These are phyloP conservation scores for Perdita meconis DNA, from an alignment of 2,888 invertebrate species.

Conservation along the genomic window DNA sequence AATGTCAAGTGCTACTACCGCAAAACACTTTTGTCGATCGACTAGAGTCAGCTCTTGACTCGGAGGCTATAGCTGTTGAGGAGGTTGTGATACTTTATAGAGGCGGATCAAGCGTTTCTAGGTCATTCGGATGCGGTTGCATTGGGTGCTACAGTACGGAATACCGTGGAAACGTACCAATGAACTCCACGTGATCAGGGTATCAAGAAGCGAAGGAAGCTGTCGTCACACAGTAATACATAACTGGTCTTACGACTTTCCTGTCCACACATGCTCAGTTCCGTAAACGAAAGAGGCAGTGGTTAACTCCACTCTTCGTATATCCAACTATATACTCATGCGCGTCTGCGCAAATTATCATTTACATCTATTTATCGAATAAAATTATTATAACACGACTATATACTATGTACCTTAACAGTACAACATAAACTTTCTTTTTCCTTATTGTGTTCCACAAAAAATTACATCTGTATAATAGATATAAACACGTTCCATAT, in stretches of 20 bases:
- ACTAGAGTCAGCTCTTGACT: slow-evolving; percentile 79
- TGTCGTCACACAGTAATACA: neutral
- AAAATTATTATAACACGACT: too few species aligned
- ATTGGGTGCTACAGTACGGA: slow-evolving; percentile 75
- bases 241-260: slow-evolving; percentile 14
- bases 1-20: slow-evolving; percentile 61
- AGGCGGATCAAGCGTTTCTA: slow-evolving; percentile 61
- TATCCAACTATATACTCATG: too few species aligned
- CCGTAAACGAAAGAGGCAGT: slow-evolving; percentile 15
- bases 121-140: slow-evolving; percentile 71
- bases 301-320: too few species aligned
- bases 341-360: too few species aligned
- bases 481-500: too few species aligned
- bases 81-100: slow-evolving; percentile 46
- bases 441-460: too few species aligned
- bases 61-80: slow-evolving; percentile 70
- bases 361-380: too few species aligned
- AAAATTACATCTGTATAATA: too few species aligned
- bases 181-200: slow-evolving; percentile 78
- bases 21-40: slow-evolving; percentile 83
- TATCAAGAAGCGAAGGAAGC: slow-evolving; percentile 68
- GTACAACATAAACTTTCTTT: too few species aligned
- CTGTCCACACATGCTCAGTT: neutral
- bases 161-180: slow-evolving; percentile 81
- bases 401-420: too few species aligned